Percentiles rank a stretch among this genome's conserved stretches.
These are phyloP conservation scores for Asobara japonica DNA, from an alignment of 1,140 invertebrate genomes.

Conservation along the genomic window DNA sequence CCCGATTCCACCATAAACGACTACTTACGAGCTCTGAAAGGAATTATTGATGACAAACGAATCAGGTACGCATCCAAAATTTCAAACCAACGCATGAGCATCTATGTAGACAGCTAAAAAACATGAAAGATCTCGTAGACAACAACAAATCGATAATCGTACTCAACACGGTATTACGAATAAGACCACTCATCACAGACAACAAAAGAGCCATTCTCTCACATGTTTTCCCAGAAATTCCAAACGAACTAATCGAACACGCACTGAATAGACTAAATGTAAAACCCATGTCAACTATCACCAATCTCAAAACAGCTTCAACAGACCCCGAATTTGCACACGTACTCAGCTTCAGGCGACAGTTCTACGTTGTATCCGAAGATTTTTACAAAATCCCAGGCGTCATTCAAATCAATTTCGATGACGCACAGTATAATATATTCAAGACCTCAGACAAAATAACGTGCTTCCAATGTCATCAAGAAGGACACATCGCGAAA, in stretches of 20 bases:
- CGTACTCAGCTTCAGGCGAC: slow-evolving; percentile 24
- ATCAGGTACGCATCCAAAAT: not conserved
- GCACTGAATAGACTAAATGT: not conserved
- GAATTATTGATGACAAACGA: not conserved
- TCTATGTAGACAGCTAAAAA: not conserved
- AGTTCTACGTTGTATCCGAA: slow-evolving; percentile 19
- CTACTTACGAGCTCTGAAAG: not conserved
- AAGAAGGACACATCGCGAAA: slow-evolving; percentile 22
- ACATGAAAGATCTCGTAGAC: not conserved
- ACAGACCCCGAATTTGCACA: slow-evolving; percentile 2
- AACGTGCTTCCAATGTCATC: slow-evolving; percentile 24
- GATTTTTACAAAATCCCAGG: slow-evolving; percentile 30
- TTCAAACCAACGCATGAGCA: not conserved
- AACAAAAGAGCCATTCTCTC: slow-evolving; percentile 11
- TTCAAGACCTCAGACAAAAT: slow-evolving; percentile 18
- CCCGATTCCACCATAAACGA: not conserved
- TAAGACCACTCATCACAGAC: slow-evolving; percentile 7
- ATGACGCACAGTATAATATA: slow-evolving; percentile 29
- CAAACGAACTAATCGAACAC: not conserved
- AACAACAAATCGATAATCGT: not conserved
- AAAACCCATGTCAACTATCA: not conserved
- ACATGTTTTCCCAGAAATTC: not conserved
- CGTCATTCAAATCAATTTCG: not conserved
- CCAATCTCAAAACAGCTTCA: not conserved
- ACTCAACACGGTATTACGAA: not conserved